Percentiles rank a stretch among this genome's conserved stretches.
phyloP scores from a whole-genome alignment of 2,888 invertebrate species.

The Bombylius discolor region DNA sequence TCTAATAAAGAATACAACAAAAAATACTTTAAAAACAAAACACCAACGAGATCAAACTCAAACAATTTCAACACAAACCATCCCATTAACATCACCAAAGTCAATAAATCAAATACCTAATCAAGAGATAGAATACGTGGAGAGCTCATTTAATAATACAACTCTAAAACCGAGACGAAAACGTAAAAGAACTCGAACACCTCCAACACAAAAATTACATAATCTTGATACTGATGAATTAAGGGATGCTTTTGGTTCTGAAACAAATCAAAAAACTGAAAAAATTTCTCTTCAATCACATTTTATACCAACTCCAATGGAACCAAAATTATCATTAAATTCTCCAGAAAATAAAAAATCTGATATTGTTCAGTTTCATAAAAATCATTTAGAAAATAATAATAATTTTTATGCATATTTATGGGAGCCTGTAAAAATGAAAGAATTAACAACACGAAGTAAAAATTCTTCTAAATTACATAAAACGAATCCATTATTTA shows the following conservation, averaged over 20 bases:
- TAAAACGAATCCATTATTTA: not conserved
- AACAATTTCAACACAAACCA: not conserved
- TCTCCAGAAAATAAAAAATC: not conserved
- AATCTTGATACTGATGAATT: constrained; percentile 30
- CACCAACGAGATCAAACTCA: not conserved
- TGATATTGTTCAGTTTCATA: not conserved
- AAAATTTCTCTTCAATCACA: not conserved
- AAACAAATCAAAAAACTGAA: not conserved
- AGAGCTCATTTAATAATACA: constrained; percentile 3
- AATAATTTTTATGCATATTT: not conserved
- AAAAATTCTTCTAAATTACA: not conserved
- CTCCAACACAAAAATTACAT: constrained; percentile 21
- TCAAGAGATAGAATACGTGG: not conserved
- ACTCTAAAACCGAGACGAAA: constrained; percentile 16
- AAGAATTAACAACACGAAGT: not conserved
- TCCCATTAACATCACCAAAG: not conserved
- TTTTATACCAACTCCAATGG: not conserved
- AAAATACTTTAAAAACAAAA: not conserved
- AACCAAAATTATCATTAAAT: not conserved
- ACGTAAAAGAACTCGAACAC: constrained; percentile 20
- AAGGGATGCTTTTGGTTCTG: constrained; percentile 27
- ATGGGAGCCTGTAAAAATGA: not conserved
- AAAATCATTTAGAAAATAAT: not conserved
- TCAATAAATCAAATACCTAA: not conserved
- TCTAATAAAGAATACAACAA: not conserved